phyloP scores from a whole-genome alignment of 2,888 invertebrate species.

The Cybosia mesomella region DNA sequence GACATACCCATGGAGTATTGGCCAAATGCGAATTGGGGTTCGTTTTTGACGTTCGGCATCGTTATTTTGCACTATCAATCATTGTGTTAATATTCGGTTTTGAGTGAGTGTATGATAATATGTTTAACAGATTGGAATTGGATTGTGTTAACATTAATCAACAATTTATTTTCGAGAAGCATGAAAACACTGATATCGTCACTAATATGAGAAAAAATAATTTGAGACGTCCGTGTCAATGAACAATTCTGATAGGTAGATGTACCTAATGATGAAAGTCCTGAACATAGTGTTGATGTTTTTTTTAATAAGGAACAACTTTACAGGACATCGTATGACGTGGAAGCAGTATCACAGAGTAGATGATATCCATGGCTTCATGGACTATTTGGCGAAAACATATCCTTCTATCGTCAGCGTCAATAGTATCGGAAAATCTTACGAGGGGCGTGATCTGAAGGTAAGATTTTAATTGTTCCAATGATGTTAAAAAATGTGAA shows the following conservation, averaged over 20 bases:
- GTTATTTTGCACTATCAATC: constrained; percentile 55
- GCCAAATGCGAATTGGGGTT: constrained; percentile 89
- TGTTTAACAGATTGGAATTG: constrained; percentile 38
- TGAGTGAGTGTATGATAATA: constrained; percentile 19
- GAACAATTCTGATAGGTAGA: neutral
- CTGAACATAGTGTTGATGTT: neutral
- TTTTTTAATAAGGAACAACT: constrained; percentile 5
- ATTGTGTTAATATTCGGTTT: constrained; percentile 49
- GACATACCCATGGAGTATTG: constrained; percentile 87
- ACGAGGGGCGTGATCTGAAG: constrained; percentile 91
- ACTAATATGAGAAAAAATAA: constrained; percentile 33
- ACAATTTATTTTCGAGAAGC: constrained; percentile 9
- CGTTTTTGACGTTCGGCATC: constrained; percentile 77
- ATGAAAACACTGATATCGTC: constrained; percentile 24
- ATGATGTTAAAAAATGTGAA: neutral
- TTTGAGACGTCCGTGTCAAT: constrained; percentile 19
- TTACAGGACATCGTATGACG: constrained; percentile 88
- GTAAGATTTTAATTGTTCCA: constrained; percentile 66
- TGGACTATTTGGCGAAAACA: constrained; percentile 92
- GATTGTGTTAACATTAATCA: constrained; percentile 42
- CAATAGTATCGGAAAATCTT: constrained; percentile 91
- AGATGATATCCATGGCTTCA: constrained; percentile 91
- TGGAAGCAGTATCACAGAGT: constrained; percentile 94
- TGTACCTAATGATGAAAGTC: neutral
- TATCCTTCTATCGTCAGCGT: constrained; percentile 92